phyloP scores from a whole-genome alignment of 1,140 invertebrate species.

The Scaptodrosophila lebanonensis region DNA sequence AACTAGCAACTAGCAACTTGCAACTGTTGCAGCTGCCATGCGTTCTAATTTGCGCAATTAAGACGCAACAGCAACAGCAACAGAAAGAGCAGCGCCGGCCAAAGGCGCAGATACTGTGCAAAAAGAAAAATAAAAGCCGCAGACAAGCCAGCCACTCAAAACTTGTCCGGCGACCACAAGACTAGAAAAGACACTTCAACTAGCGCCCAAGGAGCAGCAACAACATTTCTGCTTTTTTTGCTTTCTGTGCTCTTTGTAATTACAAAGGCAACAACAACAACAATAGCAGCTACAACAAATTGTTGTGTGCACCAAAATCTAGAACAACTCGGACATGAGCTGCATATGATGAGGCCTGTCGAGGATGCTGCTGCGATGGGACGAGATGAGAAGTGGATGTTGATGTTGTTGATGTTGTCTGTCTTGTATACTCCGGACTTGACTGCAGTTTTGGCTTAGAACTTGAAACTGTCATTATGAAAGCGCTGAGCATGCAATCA shows the following conservation, averaged over 20 bases:
- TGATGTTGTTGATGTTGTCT: conserved; percentile 16
- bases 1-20: no score
- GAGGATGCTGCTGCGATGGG: conserved; percentile 38
- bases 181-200: conserved; percentile 67
- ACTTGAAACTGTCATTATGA: conserved; percentile 74
- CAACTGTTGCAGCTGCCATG: conserved; percentile 59
- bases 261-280: conserved; percentile 20
- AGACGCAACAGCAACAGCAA: conserved; percentile 47
- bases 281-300: conserved; percentile 28
- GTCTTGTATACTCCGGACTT: conserved; percentile 28
- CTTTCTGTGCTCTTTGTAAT: conserved; percentile 59
- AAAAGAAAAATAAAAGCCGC: conserved; percentile 10
- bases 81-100: conserved; percentile 15
- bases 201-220: conserved; percentile 70
- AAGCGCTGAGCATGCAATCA: conserved; percentile 72
- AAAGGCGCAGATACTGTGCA: background rate
- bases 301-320: conserved; percentile 50
- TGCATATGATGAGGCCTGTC: conserved; percentile 55
- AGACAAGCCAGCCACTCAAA: conserved; percentile 52
- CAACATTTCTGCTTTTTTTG: conserved; percentile 30
- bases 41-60: conserved; percentile 75
- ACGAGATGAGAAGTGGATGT: background rate
- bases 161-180: conserved; percentile 58
- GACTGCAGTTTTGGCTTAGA: conserved; percentile 70
- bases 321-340: conserved; percentile 72